phyloP scores from a whole-genome alignment of 2,888 invertebrate genomes.

The Rhyacophila evoluta region DNA sequence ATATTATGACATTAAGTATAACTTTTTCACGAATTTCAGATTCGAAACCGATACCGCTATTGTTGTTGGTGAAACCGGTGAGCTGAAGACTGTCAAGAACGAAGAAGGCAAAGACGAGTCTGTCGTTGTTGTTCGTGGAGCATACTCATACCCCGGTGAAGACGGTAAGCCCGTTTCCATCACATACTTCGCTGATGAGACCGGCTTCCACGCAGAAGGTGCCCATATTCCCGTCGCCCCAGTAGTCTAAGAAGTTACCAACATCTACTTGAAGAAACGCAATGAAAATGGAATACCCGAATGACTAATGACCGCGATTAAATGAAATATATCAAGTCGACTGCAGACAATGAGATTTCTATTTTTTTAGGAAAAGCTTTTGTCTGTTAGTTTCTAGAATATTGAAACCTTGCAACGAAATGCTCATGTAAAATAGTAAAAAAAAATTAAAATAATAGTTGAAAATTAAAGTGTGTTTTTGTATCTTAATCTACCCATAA shows the following conservation, averaged over 20 bases:
- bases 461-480: too few species aligned
- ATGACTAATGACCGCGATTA: slow-evolving; percentile 46
- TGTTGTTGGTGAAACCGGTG: slow-evolving; percentile 66
- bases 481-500: too few species aligned
- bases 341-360: slow-evolving; percentile 16
- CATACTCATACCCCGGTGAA: slow-evolving; percentile 74
- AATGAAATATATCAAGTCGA: not conserved
- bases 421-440: too few species aligned
- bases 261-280: not conserved
- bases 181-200: slow-evolving; percentile 75
- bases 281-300: not conserved
- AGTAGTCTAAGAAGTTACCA: slow-evolving; percentile 67
- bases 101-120: slow-evolving; percentile 70
- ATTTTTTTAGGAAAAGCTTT: slow-evolving; percentile 29
- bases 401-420: too few species aligned
- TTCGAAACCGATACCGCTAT: slow-evolving; percentile 72
- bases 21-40: too few species aligned
- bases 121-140: slow-evolving; percentile 62
- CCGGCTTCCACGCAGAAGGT: slow-evolving; percentile 74
- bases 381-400: not conserved
- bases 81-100: slow-evolving; percentile 62
- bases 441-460: too few species aligned
- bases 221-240: slow-evolving; percentile 67
- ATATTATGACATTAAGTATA: slow-evolving; percentile 27
- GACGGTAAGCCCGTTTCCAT: slow-evolving; percentile 74